These are phyloP conservation scores for Smutsia temminckii DNA, from an alignment of 2,797 vertebrate species.

Conservation along the genomic window DNA sequence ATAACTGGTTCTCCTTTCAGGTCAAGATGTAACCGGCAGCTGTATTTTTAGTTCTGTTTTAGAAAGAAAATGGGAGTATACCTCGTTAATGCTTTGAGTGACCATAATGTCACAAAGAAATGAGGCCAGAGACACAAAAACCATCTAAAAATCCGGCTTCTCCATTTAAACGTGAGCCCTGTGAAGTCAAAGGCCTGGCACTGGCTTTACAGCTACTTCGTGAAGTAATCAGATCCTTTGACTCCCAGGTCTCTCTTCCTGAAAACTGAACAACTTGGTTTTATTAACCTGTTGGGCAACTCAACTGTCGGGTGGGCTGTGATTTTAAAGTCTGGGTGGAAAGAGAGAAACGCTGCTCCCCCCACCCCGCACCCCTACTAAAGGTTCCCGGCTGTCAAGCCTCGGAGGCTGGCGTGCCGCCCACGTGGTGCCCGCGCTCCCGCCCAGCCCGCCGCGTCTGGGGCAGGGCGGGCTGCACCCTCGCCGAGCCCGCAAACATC, in stretches of 20 bases:
- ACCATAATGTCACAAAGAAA: neutral
- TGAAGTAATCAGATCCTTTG: neutral
- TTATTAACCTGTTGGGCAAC: neutral
- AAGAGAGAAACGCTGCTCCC: fast-evolving
- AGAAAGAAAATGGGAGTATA: neutral
- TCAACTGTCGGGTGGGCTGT: fast-evolving
- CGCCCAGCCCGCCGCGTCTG: fast-evolving
- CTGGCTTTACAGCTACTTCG: too few species aligned
- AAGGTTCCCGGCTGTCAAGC: fast-evolving
- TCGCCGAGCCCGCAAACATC: fast-evolving
- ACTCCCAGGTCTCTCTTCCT: neutral
- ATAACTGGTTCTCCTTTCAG: neutral
- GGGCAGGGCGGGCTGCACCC: neutral
- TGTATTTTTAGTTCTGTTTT: neutral
- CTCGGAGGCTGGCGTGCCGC: neutral
- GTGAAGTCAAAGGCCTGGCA: neutral
- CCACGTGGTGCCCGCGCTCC: neutral
- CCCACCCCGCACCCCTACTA: fast-evolving
- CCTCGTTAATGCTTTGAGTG: neutral
- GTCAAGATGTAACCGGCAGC: neutral
- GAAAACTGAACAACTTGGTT: neutral
- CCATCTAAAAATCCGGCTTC: neutral
- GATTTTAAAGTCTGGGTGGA: neutral
- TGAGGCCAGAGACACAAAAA: neutral
- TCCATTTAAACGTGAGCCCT: neutral